phyloP scores from a whole-genome alignment of 2,113 vertebrate species.

The Formicarius rufipectus region DNA sequence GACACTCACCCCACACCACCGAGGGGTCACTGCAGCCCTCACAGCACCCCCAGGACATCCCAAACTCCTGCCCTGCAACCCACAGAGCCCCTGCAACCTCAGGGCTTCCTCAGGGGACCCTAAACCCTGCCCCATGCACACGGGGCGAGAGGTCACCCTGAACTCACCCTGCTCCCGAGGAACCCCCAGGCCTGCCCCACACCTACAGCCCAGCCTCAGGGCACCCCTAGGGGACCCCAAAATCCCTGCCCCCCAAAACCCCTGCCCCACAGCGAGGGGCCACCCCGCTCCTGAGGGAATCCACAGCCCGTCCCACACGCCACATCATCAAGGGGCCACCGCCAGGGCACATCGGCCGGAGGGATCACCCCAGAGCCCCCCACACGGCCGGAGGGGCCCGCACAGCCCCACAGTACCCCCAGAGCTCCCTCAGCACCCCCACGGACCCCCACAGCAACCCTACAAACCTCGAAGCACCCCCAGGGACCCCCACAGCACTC shows the following conservation, averaged over 20 bases:
- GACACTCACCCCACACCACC: background rate
- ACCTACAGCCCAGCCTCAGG: rapidly evolving
- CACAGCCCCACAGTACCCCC: background rate
- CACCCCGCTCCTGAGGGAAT: background rate
- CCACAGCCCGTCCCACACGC: background rate
- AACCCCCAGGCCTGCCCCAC: background rate
- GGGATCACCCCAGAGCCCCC: background rate
- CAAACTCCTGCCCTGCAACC: background rate
- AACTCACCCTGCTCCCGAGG: background rate
- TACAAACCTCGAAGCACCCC: no score
- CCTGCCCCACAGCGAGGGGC: background rate
- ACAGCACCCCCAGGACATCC: background rate
- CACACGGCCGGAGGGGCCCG: background rate
- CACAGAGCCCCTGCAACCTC: background rate
- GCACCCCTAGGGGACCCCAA: background rate
- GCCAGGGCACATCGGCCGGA: rapidly evolving
- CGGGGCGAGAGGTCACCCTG: background rate
- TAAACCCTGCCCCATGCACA: background rate
- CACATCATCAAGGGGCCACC: background rate
- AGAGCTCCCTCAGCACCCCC: no score
- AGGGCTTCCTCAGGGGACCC: no score
- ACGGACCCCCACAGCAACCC: no score
- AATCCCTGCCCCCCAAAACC: background rate
- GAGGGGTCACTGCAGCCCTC: background rate
- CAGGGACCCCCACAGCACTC: no score